These are phyloP conservation scores for Xanthorhoe designata DNA, from an alignment of 2,888 invertebrate species.

Conservation along the genomic window DNA sequence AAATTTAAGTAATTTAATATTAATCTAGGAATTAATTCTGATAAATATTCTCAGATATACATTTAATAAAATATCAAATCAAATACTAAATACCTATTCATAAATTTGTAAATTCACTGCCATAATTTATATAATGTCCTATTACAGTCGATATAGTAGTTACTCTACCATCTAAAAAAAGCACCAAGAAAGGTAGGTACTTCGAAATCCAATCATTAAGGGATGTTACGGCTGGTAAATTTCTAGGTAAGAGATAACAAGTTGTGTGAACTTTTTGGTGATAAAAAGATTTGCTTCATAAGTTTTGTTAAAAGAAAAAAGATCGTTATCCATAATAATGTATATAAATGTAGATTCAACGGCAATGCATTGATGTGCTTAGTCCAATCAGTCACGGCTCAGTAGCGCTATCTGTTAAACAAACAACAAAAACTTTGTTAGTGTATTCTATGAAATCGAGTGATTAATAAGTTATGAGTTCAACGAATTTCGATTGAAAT, in stretches of 20 bases:
- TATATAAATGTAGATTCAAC: not conserved
- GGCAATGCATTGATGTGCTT: constrained; percentile 1
- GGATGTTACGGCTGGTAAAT: too few relatives aligned
- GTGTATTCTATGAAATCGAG: constrained; percentile 18
- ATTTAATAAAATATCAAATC: too few relatives aligned
- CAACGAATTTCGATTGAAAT: constrained; percentile 1
- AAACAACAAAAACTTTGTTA: constrained; percentile 28
- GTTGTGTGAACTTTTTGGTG: not conserved
- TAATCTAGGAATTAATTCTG: too few relatives aligned
- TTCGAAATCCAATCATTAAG: too few relatives aligned
- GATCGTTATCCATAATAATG: constrained; percentile 1
- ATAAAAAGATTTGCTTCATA: not conserved
- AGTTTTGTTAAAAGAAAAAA: not conserved
- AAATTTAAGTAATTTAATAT: too few relatives aligned
- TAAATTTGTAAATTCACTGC: too few relatives aligned
- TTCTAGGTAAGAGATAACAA: not conserved
- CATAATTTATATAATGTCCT: too few relatives aligned
- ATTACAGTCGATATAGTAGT: too few relatives aligned
- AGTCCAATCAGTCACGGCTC: constrained; percentile 28
- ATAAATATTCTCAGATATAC: too few relatives aligned
- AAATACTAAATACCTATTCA: too few relatives aligned
- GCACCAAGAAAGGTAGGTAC: too few relatives aligned
- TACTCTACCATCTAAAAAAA: too few relatives aligned
- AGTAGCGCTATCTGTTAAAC: constrained; percentile 24
- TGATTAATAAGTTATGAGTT: constrained; percentile 15